Evolutionary conservation across 2,113 vertebrate genomes (phyloP), one percentile per base, ranked within the genome.

Genomic region (Tachysurus vachellii): DNA sequence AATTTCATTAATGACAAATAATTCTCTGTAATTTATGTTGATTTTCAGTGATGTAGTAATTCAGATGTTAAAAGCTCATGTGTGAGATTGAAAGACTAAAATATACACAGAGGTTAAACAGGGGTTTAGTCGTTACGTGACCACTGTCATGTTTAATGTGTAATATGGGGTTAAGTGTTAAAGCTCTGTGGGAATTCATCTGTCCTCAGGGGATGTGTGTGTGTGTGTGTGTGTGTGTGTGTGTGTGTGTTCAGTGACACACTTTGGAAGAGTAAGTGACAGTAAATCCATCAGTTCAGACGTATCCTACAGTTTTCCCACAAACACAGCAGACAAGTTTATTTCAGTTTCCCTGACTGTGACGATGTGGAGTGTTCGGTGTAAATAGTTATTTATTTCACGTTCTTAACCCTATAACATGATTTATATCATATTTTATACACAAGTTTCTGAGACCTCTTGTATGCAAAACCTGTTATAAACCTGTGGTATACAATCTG

Each of bases 191-290:
- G 71, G 42, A 75, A 47, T 75, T 75, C 19, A 75, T 19, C 42
- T 11, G 19, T 47, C 36, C 71, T 12, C 42, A 23, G 6, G n/a
- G 82, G 54, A 56, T 53, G 82, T 70, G 53, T 53, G 54, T 26
- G 61, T 56, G 85, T 80, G 62, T 47, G 75, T 59, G 64, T 26
- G 56, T 53, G 44, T 83, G 57, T n/a, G 21, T 68, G 14, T 68
- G 73, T 79, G 80, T 50, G 56, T 87, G 54, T 73, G 53, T 44
- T 44, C 53, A 76, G 79, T 50, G 53, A 19, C 26, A 64, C 16
- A 13, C 28, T 83, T 80, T 73, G 80, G 66, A 86, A 14, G 62
- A 66, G 11, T 26, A 6, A 85, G 19, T 47, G 26, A 61, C 23
- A 42, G 19, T 75, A 57, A 28, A 81, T 71, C 66, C n/a, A 42